Evolutionary conservation across 1,140 invertebrate genomes (phyloP), one percentile per base, ranked within the genome.

Genomic region (Telenomus remus): DNA sequence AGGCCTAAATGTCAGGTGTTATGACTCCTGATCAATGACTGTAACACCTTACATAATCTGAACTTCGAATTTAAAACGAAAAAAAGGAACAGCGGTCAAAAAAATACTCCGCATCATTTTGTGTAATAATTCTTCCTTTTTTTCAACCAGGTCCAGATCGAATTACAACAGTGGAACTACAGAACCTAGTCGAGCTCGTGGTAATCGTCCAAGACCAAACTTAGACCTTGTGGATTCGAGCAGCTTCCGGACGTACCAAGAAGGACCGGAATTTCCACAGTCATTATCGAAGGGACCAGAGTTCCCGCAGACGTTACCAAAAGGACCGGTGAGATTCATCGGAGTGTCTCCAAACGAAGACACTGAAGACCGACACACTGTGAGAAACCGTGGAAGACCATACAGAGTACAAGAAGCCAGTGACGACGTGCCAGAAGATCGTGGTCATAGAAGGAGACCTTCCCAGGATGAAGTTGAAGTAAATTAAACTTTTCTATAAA

Each of bases 141-240:
- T 47, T 56, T 4, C 19, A 60, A 63, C 54, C 37, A 88, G 87
- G 59, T 85, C 85, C 0, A 78, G 86, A 14, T 85, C 86, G 1
- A 87, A 84, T 61, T 85, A 87, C 47, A 86, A 84, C 14, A 84
- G 85, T 0, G 87, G 83, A 14, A 87, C 86, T 0, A 88, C 85
- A 0, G 87, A 88, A 50, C 51, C 83, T 0, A 85, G 86, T 27
- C 87, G 89, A 48, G 84, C 86, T 9, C 89, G 91, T 53, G 89
- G 89, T 63, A 90, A 89, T 53, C 89, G 91, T 3, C 87, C 91
- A 57, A 89, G 94, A 60, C 93, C 93, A 13, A 93, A 91, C 76
- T 86, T 94, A 43, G 94, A 95, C 79, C 85, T 95, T 11, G 93
- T 95, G 0, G 94, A 95, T 82, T 93, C 93, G 66, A 92, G 91